Percentiles rank a stretch among this genome's conserved stretches.
Evolutionary conservation across 1,140 invertebrate genomes (phyloP).

Genomic region (Nasonia vitripennis): DNA sequence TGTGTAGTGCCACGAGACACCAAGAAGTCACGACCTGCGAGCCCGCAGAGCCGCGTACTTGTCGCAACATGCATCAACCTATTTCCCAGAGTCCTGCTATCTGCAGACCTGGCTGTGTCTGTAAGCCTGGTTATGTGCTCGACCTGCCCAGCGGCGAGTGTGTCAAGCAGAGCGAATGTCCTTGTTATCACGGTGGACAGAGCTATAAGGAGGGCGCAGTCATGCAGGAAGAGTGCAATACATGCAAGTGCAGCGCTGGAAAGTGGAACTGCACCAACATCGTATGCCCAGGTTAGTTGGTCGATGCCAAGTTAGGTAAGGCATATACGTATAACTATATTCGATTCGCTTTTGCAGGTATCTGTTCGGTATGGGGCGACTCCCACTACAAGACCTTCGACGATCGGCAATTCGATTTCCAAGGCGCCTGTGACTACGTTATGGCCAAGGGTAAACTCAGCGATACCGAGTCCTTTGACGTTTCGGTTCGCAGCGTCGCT

Average conservation of each 20-base stretch:
- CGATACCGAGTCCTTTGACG: slow-evolving; percentile 80
- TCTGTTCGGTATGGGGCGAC: slow-evolving; percentile 89
- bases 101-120: slow-evolving; percentile 87
- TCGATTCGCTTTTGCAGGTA: slow-evolving; percentile 68
- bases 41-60: slow-evolving; percentile 84
- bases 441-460: slow-evolving; percentile 82
- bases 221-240: slow-evolving; percentile 89
- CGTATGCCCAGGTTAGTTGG: slow-evolving; percentile 72
- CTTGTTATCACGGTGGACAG: slow-evolving; percentile 90
- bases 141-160: slow-evolving; percentile 82
- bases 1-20: slow-evolving; percentile 79
- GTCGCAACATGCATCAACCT: slow-evolving; percentile 85
- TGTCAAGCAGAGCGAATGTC: slow-evolving; percentile 83
- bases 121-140: slow-evolving; percentile 84
- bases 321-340: neutral
- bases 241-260: slow-evolving; percentile 81
- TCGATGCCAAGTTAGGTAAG: neutral
- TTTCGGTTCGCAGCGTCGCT: slow-evolving; percentile 86
- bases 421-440: slow-evolving; percentile 91
- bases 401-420: slow-evolving; percentile 88
- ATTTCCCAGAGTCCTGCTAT: slow-evolving; percentile 70
- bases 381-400: slow-evolving; percentile 93
- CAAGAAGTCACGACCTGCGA: slow-evolving; percentile 87
- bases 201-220: slow-evolving; percentile 86
- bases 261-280: slow-evolving; percentile 82